Percentiles rank a stretch among this genome's conserved stretches.
phyloP scores from a whole-genome alignment of 2,888 invertebrate genomes.

The Exocentrus adspersus region DNA sequence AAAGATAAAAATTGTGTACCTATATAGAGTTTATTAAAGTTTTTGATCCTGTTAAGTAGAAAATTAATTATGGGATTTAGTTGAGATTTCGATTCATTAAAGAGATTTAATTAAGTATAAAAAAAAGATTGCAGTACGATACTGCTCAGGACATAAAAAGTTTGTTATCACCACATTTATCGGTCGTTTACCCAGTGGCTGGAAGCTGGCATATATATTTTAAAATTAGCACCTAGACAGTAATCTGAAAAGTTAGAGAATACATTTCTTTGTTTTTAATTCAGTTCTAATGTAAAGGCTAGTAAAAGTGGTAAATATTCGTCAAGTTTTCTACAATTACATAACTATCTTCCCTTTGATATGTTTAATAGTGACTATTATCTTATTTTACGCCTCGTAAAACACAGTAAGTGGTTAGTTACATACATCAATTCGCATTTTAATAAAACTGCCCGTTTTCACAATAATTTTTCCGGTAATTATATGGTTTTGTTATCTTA shows the following conservation, averaged over 20 bases:
- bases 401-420: slow-evolving; percentile 1
- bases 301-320: neutral
- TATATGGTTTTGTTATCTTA: no score
- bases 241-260: neutral
- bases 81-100: neutral
- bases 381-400: slow-evolving; percentile 13
- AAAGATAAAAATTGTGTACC: neutral
- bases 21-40: neutral
- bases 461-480: no score
- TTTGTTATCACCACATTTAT: slow-evolving; percentile 29
- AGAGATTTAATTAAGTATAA: neutral
- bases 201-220: slow-evolving; percentile 1
- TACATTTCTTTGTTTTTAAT: neutral
- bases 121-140: slow-evolving; percentile 7
- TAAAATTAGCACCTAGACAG: slow-evolving; percentile 22
- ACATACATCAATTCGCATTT: slow-evolving; percentile 2
- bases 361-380: slow-evolving; percentile 5
- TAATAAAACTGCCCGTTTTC: neutral
- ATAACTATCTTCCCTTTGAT: neutral
- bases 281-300: neutral
- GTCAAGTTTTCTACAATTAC: slow-evolving; percentile 10
- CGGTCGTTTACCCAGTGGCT: slow-evolving; percentile 38
- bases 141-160: slow-evolving; percentile 8
- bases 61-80: neutral
- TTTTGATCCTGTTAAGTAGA: neutral